Evolutionary conservation across 2,888 invertebrate species (phyloP).

Genomic region (Ochropacha duplaris): DNA sequence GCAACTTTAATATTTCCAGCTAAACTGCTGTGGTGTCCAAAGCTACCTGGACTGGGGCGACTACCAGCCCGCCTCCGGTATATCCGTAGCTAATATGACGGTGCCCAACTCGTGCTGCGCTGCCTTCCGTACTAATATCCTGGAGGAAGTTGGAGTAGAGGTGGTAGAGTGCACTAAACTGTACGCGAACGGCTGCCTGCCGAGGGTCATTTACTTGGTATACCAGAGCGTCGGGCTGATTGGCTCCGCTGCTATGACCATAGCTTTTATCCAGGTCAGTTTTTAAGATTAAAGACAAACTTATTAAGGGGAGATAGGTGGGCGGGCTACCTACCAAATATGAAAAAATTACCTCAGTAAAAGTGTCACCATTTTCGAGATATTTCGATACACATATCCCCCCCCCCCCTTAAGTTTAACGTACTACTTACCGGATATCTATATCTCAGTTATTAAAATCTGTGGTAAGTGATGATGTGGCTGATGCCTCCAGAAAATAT

Average conservation of each 20-base stretch:
- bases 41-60: conserved; percentile 84
- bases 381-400: no score
- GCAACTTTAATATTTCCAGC: no score
- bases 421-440: no score
- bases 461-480: no score
- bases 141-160: conserved; percentile 30
- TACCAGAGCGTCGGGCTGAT: conserved; percentile 87
- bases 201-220: conserved; percentile 83
- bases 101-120: conserved; percentile 85
- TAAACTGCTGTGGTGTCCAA: conserved; percentile 87
- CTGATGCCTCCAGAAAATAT: no score
- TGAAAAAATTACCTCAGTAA: no score
- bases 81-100: conserved; percentile 63
- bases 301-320: no score
- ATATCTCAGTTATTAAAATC: no score
- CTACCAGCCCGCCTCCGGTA: conserved; percentile 49
- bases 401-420: no score
- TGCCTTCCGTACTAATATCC: conserved; percentile 36
- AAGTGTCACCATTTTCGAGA: no score
- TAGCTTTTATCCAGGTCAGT: conserved; percentile 89
- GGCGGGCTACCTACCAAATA: no score
- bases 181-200: conserved; percentile 84
- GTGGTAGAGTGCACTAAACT: conserved; percentile 61
- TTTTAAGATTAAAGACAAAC: no score
- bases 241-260: conserved; percentile 90